Evolutionary conservation across 30 jellyfish, hydroid and myxozoan species (phyloP).

Genomic region (Hydractinia symbiolongicarpus): DNA sequence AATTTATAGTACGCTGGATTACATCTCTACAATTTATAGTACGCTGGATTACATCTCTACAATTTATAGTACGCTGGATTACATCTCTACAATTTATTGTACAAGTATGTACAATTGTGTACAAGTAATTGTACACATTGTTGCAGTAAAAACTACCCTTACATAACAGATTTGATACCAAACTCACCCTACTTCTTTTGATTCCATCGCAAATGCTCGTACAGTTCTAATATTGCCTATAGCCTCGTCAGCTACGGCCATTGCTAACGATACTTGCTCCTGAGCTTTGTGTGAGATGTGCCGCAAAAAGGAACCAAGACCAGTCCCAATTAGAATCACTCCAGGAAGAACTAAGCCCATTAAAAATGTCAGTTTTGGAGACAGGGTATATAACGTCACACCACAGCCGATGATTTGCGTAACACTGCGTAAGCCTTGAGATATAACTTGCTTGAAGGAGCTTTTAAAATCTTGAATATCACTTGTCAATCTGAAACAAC

Average conservation of each 20-base stretch:
- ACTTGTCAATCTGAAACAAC: slow-evolving; percentile 61
- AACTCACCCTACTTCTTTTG: slow-evolving; percentile 61
- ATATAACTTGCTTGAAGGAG: slow-evolving; percentile 90
- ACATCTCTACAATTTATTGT: no score
- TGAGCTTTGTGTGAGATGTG: slow-evolving; percentile 74
- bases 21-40: no score
- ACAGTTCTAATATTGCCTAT: slow-evolving; percentile 87
- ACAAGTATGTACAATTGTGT: no score
- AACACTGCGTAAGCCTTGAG: slow-evolving; percentile 91
- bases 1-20: no score
- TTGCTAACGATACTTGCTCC: slow-evolving; percentile 91
- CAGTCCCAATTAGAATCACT: slow-evolving; percentile 60
- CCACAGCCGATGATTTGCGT: slow-evolving; percentile 93
- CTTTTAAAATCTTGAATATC: slow-evolving; percentile 96
- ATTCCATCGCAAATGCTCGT: slow-evolving; percentile 97
- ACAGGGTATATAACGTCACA: slow-evolving; percentile 61
- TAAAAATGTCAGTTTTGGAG: slow-evolving; percentile 84
- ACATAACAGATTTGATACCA: not conserved
- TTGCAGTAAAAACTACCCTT: no score
- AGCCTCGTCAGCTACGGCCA: slow-evolving; percentile 95
- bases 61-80: no score
- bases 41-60: no score
- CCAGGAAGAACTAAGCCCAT: slow-evolving; percentile 87
- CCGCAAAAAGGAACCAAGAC: slow-evolving; percentile 80
- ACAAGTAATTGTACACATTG: no score